Base-by-base conservation (phyloP, 2,888 invertebrate genomes). In the Dexiosoma caninum region DNA sequence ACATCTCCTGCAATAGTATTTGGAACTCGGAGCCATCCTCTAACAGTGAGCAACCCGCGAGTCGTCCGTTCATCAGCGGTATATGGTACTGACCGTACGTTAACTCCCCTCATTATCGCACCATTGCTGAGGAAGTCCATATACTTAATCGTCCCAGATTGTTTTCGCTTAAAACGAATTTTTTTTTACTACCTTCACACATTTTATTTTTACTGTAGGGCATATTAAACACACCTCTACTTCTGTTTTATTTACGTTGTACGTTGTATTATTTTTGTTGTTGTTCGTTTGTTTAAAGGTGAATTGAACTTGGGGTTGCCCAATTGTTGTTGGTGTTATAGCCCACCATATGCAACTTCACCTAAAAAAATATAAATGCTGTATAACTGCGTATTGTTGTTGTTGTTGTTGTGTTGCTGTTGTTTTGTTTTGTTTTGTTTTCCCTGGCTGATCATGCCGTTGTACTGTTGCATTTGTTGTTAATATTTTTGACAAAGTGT, bases 281-380 rank as follows among this genome's bases (percentile, higher is more conserved):
- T n/a, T n/a, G n/a, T n/a, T 72, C 53, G 71, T 66, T 81, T 30
- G 12, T 27, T 32, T 57, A 67, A 75, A 82, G 81, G 76, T 82
- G 82, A 85, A 86, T 84, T 87, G 88, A 88, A 86, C 88, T 83
- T 85, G 85, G 85, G 87, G 88, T 87, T 87, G 85, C 83, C 84
- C 85, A 78, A 82, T 72, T 83, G 76, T 64, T 79, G 74, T 78
- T 72, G 62, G 27, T 78, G 40, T 67, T 83, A 49, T 62, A 27
- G 60, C 57, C 60, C 59, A 72, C 59, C 67, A 62, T 53, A 67
- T 46, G 72, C 53, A 49, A 4, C 49, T 59, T 51, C 57, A 53
- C 49, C 35, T 66, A 30, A 53, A 81, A 14, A 14, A 44, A 62
- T 53, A 72, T 59, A 21, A 30, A 64, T 66, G 35, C 27, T 51